These are phyloP conservation scores for Cirrhinus mrigala DNA, from an alignment of 2,797 vertebrate species.

Conservation along the genomic window DNA sequence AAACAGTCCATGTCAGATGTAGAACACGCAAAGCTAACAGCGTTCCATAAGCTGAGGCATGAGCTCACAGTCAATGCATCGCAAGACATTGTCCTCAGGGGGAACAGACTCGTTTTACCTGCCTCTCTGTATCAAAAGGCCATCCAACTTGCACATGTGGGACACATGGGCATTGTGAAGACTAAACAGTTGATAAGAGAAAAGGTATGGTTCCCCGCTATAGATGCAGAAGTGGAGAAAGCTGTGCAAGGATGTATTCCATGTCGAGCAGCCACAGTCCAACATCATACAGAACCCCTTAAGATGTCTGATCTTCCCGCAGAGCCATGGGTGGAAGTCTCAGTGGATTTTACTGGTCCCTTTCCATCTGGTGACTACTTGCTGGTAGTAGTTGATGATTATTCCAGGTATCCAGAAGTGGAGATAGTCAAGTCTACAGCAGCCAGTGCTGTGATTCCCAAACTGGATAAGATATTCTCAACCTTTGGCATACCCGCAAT, in stretches of 20 bases:
- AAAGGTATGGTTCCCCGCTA: too few relatives aligned
- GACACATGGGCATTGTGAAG: background rate
- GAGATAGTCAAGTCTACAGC: constrained; percentile 12
- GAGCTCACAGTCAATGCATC: too few relatives aligned
- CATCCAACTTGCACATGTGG: background rate
- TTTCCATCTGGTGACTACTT: constrained; percentile 28
- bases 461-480: constrained; percentile 6
- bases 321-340: background rate
- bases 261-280: background rate
- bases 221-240: too few relatives aligned
- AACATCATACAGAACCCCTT: constrained; percentile 21
- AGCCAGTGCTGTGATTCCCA: constrained; percentile 25
- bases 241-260: too few relatives aligned
- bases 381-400: background rate
- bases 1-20: too few relatives aligned
- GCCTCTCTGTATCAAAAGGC: background rate
- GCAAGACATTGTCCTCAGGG: background rate
- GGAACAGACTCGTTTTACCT: background rate
- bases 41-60: too few relatives aligned
- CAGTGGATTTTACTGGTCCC: background rate
- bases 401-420: constrained; percentile 11
- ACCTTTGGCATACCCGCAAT: constrained; percentile 49
- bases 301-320: background rate
- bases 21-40: too few relatives aligned
- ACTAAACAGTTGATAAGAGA: background rate